These are phyloP conservation scores for Temnothorax rugatulus DNA, from an alignment of 2,888 invertebrate genomes.

Conservation along the genomic window DNA sequence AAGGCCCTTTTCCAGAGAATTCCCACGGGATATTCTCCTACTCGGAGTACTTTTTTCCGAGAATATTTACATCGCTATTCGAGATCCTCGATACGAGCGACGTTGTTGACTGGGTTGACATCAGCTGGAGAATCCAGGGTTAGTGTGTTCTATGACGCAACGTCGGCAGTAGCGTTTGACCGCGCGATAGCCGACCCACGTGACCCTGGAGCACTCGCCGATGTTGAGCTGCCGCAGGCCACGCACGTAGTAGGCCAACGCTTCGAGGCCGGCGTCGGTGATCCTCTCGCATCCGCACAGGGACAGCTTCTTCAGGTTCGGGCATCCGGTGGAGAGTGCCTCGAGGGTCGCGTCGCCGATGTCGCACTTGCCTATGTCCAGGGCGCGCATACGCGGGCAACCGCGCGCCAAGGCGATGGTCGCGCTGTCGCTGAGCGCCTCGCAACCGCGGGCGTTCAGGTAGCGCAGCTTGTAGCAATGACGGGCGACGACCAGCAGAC, in stretches of 20 bases:
- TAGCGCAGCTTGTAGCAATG: slow-evolving; percentile 96
- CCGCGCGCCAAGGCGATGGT: slow-evolving; percentile 94
- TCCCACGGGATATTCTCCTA: not conserved
- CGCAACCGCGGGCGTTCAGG: slow-evolving; percentile 96
- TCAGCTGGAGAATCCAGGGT: slow-evolving; percentile 93
- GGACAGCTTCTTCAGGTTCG: slow-evolving; percentile 95
- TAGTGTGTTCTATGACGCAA: slow-evolving; percentile 98
- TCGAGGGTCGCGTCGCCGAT: slow-evolving; percentile 96
- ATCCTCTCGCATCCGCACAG: slow-evolving; percentile 96
- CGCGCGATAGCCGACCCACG: slow-evolving; percentile 95
- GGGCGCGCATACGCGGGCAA: slow-evolving; percentile 94
- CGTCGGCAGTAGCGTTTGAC: slow-evolving; percentile 97
- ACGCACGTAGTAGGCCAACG: slow-evolving; percentile 95
- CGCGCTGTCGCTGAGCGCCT: slow-evolving; percentile 97
- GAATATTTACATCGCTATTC: not conserved
- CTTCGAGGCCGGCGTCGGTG: slow-evolving; percentile 95
- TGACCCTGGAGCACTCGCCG: slow-evolving; percentile 95
- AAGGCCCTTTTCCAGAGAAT: slow-evolving; percentile 10
- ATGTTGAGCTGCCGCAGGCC: slow-evolving; percentile 97
- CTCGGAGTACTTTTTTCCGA: not conserved
- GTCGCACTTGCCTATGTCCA: slow-evolving; percentile 97
- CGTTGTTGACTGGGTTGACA: slow-evolving; percentile 2
- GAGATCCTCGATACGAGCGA: not conserved
- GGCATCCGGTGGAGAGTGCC: slow-evolving; percentile 95
- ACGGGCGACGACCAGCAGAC: slow-evolving; percentile 94